phyloP scores from a whole-genome alignment of 1,140 invertebrate species.

The Dreissena rostriformis region DNA sequence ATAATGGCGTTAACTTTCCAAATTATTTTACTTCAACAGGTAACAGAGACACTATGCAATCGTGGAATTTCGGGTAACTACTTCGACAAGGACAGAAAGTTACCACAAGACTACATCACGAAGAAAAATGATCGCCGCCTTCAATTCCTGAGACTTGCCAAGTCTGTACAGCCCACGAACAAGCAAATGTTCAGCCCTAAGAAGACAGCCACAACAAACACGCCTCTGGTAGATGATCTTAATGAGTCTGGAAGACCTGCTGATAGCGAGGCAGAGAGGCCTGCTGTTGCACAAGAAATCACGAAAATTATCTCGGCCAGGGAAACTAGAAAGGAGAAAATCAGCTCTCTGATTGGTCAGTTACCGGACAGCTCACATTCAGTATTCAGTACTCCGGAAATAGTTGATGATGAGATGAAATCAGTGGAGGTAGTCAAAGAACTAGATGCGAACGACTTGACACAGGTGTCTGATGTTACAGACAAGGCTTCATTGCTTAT shows the following conservation, averaged over 20 bases:
- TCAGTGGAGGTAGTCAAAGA: not conserved
- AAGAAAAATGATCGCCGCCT: constrained; percentile 68
- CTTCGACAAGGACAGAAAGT: constrained; percentile 66
- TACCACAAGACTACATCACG: constrained; percentile 66
- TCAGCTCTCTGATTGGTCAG: constrained; percentile 58
- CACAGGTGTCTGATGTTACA: not conserved
- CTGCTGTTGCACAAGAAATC: constrained; percentile 16
- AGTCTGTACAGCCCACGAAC: constrained; percentile 8
- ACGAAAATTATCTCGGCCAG: constrained; percentile 22
- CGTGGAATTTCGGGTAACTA: constrained; percentile 60
- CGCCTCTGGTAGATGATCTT: not conserved
- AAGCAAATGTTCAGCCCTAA: constrained; percentile 29
- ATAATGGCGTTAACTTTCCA: no score
- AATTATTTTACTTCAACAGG: not conserved
- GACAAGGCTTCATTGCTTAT: not conserved
- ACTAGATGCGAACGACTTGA: not conserved
- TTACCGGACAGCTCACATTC: constrained; percentile 56
- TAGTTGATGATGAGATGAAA: constrained; percentile 7
- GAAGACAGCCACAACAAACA: not conserved
- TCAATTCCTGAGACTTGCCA: constrained; percentile 64
- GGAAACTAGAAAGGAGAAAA: constrained; percentile 50
- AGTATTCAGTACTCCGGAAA: constrained; percentile 44
- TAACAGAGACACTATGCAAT: constrained; percentile 67
- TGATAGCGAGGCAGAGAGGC: not conserved
- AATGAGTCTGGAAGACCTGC: constrained; percentile 39